phyloP scores from a whole-genome alignment of 2,113 vertebrate species.

The Elephas maximus region DNA sequence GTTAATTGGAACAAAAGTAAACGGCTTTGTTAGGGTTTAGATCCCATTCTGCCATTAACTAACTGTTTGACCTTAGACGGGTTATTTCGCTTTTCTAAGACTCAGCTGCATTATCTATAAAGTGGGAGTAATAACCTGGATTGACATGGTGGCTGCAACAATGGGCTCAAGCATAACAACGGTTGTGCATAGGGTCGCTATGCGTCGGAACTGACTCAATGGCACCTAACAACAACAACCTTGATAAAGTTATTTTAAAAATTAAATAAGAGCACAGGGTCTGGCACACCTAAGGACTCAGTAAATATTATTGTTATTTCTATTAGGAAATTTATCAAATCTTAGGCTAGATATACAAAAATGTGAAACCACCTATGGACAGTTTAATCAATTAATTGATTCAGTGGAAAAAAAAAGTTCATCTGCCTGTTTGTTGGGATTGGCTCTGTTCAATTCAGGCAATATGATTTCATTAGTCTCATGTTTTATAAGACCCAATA shows the following conservation, averaged over 20 bases:
- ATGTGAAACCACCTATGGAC: background rate
- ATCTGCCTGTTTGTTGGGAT: background rate
- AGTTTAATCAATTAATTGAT: background rate
- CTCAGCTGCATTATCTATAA: background rate
- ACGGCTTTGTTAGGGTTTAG: slow-evolving; percentile 40
- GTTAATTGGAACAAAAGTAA: slow-evolving; percentile 42
- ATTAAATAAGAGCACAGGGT: background rate
- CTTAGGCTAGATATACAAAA: slow-evolving; percentile 5
- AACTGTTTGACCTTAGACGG: background rate
- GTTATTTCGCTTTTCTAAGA: background rate
- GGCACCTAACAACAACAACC: background rate
- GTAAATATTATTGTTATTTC: slow-evolving; percentile 2
- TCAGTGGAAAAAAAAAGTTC: background rate
- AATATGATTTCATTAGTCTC: background rate
- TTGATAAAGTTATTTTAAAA: background rate
- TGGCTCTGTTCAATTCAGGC: background rate
- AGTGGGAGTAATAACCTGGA: background rate
- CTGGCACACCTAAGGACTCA: background rate
- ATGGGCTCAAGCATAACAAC: too few species aligned
- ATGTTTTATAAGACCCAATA: background rate
- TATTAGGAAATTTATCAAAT: slow-evolving; percentile 20
- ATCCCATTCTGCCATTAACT: background rate
- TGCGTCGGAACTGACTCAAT: too few species aligned
- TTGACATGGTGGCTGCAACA: too few species aligned
- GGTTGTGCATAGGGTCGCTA: too few species aligned